A percentile compares a stretch with the other conserved stretches of the same genome.
Conservation (phyloP, 2,888 invertebrate species). For the Watsonalla binaria region DNA sequence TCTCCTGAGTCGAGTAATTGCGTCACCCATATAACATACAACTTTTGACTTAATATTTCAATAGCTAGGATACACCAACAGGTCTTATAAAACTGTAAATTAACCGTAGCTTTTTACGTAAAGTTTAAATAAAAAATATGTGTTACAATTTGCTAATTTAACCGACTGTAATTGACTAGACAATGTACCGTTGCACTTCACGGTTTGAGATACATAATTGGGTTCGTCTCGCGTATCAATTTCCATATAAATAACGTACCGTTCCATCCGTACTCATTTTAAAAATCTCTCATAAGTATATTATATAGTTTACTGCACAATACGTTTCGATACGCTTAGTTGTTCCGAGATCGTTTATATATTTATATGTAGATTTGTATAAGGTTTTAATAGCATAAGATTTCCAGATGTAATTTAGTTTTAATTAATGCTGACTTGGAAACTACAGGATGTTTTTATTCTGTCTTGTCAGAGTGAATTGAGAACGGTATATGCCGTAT, state of each 20-base stretch:
- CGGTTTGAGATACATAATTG: neutral
- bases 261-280: neutral
- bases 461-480: neutral
- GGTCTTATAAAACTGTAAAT: neutral
- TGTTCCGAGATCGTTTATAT: constrained; percentile 43
- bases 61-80: no score
- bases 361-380: constrained; percentile 48
- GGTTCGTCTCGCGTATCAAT: constrained; percentile 8
- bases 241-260: neutral
- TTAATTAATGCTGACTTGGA: constrained; percentile 25
- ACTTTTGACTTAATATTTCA: no score
- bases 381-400: constrained; percentile 37
- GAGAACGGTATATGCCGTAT: no score
- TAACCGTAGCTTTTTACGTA: neutral
- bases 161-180: neutral
- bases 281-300: constrained; percentile 11
- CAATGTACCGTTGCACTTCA: neutral
- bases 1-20: no score
- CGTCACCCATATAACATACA: no score
- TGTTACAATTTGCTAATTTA: neutral
- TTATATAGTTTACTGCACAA: constrained; percentile 48
- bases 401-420: constrained; percentile 21
- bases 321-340: constrained; percentile 52
- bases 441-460: constrained; percentile 9
- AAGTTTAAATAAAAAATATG: neutral